Evolutionary conservation across 2,797 vertebrate species (phyloP).

Genomic region (Sternarchorhynchus goeldii): DNA sequence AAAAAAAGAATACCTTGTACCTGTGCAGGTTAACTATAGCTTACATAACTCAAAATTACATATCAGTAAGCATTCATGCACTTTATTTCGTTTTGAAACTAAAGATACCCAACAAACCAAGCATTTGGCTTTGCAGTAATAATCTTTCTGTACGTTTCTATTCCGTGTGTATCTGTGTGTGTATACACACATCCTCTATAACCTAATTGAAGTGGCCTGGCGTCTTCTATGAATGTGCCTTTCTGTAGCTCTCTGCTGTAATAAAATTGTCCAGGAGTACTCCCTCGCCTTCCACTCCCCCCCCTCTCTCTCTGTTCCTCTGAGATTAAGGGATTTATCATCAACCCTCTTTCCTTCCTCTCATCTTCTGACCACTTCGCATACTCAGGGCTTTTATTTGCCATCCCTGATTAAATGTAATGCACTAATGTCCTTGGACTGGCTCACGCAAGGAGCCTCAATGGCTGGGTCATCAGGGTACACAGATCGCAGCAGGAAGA

Average conservation of each 20-base stretch:
- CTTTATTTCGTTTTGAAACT: background rate
- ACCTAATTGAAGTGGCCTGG: conserved; percentile 57
- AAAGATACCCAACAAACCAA: conserved; percentile 15
- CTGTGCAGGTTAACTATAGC: no score
- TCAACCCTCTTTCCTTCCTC: conserved; percentile 1
- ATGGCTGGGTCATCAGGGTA: background rate
- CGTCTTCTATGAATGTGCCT: conserved; percentile 51
- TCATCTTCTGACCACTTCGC: conserved; percentile 9
- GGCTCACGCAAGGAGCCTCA: background rate
- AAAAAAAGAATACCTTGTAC: no score
- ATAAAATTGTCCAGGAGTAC: conserved; percentile 63
- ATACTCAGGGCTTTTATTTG: conserved; percentile 21
- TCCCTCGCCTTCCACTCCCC: conserved; percentile 39
- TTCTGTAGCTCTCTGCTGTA: conserved; percentile 56
- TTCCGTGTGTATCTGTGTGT: conserved; percentile 17
- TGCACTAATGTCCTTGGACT: background rate
- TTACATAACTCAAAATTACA: background rate
- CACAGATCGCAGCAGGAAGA: background rate
- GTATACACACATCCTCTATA: conserved; percentile 30
- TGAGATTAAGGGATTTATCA: conserved; percentile 45
- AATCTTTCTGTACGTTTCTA: conserved; percentile 11
- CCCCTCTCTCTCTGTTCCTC: conserved; percentile 21
- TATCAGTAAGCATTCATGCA: background rate
- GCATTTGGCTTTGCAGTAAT: background rate
- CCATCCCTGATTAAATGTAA: conserved; percentile 38